Conservation (phyloP, 1,140 invertebrate species). For the Drosophila baimaii region DNA sequence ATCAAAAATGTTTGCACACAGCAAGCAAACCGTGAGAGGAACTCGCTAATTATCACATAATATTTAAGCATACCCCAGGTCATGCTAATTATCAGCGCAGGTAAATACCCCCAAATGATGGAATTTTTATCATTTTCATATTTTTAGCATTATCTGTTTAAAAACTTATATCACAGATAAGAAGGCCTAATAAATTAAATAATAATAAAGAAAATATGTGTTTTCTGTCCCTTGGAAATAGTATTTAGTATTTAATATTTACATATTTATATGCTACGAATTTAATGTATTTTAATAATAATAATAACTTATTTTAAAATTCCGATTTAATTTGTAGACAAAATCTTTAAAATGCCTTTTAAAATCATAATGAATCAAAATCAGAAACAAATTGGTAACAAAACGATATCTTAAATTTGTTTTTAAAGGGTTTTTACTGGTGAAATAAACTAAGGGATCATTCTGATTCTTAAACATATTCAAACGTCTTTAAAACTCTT, state of each 20-base stretch:
- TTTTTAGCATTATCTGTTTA: slow-evolving; percentile 5
- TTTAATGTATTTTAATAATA: no score
- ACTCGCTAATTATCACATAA: slow-evolving; percentile 23
- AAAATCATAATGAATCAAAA: no score
- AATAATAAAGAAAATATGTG: not conserved
- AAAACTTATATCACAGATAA: slow-evolving; percentile 2
- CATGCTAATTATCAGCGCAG: slow-evolving; percentile 18
- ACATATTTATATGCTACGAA: no score
- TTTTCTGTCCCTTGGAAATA: not conserved
- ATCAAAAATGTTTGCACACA: slow-evolving; percentile 6
- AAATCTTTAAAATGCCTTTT: no score
- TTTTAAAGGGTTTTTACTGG: no score
- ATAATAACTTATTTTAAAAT: no score
- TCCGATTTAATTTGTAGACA: no score
- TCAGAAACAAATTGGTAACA: no score
- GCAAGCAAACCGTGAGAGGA: slow-evolving; percentile 18
- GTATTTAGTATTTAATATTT: not conserved
- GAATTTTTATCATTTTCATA: slow-evolving; percentile 18
- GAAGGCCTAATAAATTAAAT: not conserved
- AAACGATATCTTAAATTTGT: no score
- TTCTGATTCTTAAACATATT: no score
- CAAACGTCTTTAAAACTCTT: no score
- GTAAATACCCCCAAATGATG: slow-evolving; percentile 2
- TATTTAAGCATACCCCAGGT: slow-evolving; percentile 24
- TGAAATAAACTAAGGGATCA: no score